Percentiles rank a stretch among this genome's conserved stretches.
phyloP scores from a whole-genome alignment of 2,797 vertebrate genomes.

The Cyclopterus lumpus region DNA sequence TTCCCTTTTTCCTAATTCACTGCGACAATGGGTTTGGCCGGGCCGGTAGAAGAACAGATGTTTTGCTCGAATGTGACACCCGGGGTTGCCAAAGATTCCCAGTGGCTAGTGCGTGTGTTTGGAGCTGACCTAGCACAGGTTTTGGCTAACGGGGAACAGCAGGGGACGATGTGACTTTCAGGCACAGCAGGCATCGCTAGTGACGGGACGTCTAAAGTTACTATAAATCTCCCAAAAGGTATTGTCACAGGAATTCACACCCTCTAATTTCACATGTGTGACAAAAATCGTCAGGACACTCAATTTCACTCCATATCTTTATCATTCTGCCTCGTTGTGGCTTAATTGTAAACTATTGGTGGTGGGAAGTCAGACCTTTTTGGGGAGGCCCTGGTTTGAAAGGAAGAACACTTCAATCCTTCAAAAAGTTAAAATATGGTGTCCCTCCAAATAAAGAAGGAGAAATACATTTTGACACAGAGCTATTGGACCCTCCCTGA shows the following conservation, averaged over 20 bases:
- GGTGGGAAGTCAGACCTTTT: not conserved
- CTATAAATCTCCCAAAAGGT: not conserved
- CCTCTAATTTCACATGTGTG: not conserved
- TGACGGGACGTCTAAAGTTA: constrained; percentile 23
- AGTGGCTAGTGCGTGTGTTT: constrained; percentile 91
- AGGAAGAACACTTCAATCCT: not conserved
- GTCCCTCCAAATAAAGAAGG: not conserved
- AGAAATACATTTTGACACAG: not conserved
- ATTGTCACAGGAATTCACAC: not conserved
- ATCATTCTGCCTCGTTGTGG: not conserved
- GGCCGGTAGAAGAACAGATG: constrained; percentile 95
- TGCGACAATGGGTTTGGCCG: constrained; percentile 95
- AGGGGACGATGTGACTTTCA: constrained; percentile 38
- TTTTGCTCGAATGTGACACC: constrained; percentile 78
- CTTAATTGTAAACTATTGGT: not conserved
- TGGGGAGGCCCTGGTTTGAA: not conserved
- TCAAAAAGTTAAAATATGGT: not conserved
- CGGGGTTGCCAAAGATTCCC: constrained; percentile 80
- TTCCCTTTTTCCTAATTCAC: constrained; percentile 97
- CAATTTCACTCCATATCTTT: not conserved
- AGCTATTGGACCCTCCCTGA: too few relatives aligned
- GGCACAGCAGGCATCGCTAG: constrained; percentile 26
- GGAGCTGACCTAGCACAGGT: constrained; percentile 92
- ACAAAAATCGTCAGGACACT: not conserved
- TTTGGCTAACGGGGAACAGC: constrained; percentile 87